phyloP scores from a whole-genome alignment of 2,888 invertebrate species.

The Clanis bilineata region DNA sequence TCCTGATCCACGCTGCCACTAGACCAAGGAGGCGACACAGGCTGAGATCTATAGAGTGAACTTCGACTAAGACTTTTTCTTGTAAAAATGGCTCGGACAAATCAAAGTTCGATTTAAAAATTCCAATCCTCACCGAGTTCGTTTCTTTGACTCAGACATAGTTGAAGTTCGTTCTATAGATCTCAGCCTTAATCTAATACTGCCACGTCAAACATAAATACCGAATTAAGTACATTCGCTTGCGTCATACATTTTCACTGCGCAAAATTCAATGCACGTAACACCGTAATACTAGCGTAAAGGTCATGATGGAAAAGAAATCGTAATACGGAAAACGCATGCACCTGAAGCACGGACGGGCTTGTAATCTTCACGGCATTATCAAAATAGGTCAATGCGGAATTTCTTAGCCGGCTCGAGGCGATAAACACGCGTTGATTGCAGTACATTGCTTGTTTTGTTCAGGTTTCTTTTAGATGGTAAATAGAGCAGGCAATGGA shows the following conservation, averaged over 20 bases:
- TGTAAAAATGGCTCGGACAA: too few relatives aligned
- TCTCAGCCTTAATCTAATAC: background rate
- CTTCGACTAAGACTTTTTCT: too few relatives aligned
- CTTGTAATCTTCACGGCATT: slow-evolving; percentile 70
- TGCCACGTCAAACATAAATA: background rate
- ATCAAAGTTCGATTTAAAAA: too few relatives aligned
- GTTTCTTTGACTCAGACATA: too few relatives aligned
- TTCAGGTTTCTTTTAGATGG: background rate
- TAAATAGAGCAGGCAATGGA: background rate
- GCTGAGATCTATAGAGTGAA: too few relatives aligned
- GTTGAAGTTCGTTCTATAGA: too few relatives aligned
- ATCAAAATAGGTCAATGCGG: slow-evolving; percentile 80
- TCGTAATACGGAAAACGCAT: slow-evolving; percentile 34
- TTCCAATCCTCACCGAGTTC: too few relatives aligned
- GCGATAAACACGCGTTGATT: slow-evolving; percentile 52
- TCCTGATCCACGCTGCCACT: too few relatives aligned
- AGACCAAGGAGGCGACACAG: too few relatives aligned
- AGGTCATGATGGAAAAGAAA: slow-evolving; percentile 20
- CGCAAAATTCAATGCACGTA: slow-evolving; percentile 6
- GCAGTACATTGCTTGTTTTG: slow-evolving; percentile 43
- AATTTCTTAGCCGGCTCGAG: slow-evolving; percentile 53
- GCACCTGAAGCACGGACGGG: slow-evolving; percentile 58
- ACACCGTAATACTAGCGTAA: slow-evolving; percentile 14
- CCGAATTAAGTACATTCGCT: background rate
- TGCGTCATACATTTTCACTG: slow-evolving; percentile 9